phyloP scores from a whole-genome alignment of 37 sponge, comb jelly and placozoan genomes.

The Chondrosia reniformis region DNA sequence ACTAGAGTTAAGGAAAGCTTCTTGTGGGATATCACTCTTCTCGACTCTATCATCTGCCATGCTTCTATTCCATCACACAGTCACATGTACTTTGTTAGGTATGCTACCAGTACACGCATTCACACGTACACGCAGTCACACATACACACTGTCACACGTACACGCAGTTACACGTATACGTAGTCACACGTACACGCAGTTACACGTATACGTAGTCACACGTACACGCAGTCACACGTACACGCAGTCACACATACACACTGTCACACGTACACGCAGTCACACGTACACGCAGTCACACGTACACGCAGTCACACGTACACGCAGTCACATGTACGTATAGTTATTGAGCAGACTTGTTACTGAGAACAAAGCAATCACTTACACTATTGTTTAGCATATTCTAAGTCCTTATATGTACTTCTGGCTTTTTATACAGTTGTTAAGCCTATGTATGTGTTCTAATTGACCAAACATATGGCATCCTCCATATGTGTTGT shows the following conservation, averaged over 20 bases:
- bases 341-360: too few relatives aligned
- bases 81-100: neutral
- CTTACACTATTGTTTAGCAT: too few relatives aligned
- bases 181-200: neutral
- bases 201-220: neutral
- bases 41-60: slow-evolving; percentile 40
- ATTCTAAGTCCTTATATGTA: too few relatives aligned
- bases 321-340: neutral
- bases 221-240: neutral
- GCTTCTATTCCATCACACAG: slow-evolving; percentile 51
- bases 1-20: slow-evolving; percentile 23
- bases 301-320: neutral
- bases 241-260: neutral
- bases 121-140: neutral
- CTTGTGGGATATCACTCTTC: slow-evolving; percentile 21
- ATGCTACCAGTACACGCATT: neutral
- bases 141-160: neutral
- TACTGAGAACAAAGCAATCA: too few relatives aligned
- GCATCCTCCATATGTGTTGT: too few relatives aligned
- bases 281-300: neutral
- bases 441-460: too few relatives aligned
- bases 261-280: neutral
- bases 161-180: neutral
- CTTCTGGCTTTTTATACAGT: too few relatives aligned
- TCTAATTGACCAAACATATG: too few relatives aligned